Percentiles rank a stretch among this genome's conserved stretches.
Evolutionary conservation across 2,888 invertebrate species (phyloP).

Genomic region (Quadriops clusia): DNA sequence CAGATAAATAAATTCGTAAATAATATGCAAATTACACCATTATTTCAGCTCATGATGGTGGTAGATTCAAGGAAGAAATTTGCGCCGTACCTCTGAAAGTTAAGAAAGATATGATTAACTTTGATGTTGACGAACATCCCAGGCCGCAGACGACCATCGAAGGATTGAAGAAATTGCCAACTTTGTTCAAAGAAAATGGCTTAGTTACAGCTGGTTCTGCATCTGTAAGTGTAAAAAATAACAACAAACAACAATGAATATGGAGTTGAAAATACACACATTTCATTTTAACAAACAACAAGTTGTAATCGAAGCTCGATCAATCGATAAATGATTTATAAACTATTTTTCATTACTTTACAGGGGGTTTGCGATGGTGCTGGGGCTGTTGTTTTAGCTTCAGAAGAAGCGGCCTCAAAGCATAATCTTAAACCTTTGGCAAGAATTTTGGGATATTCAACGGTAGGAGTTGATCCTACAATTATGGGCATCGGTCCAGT

Average conservation of each 20-base stretch:
- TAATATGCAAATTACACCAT: constrained; percentile 4
- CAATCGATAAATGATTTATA: not conserved
- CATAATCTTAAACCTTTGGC: constrained; percentile 80
- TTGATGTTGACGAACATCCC: constrained; percentile 88
- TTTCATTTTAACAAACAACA: too few species aligned
- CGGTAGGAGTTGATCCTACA: constrained; percentile 89
- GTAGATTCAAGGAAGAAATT: constrained; percentile 83
- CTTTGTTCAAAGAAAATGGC: constrained; percentile 90
- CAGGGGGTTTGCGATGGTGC: constrained; percentile 98
- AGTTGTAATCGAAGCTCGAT: too few species aligned
- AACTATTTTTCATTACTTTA: constrained; percentile 14
- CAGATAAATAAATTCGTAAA: not conserved
- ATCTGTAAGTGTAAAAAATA: constrained; percentile 53
- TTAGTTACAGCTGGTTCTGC: constrained; percentile 90
- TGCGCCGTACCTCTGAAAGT: constrained; percentile 73
- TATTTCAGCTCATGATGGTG: constrained; percentile 67
- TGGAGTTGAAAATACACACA: not conserved
- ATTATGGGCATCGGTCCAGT: constrained; percentile 98
- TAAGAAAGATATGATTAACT: constrained; percentile 67
- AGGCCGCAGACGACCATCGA: constrained; percentile 80
- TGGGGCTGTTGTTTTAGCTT: constrained; percentile 79
- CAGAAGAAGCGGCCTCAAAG: constrained; percentile 76
- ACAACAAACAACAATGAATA: not conserved
- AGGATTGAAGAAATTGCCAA: constrained; percentile 68
- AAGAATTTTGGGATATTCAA: constrained; percentile 80